A percentile compares a stretch with the other conserved stretches of the same genome.
Evolutionary conservation across 2,888 invertebrate species (phyloP).

Genomic region (Maniola hyperantus): DNA sequence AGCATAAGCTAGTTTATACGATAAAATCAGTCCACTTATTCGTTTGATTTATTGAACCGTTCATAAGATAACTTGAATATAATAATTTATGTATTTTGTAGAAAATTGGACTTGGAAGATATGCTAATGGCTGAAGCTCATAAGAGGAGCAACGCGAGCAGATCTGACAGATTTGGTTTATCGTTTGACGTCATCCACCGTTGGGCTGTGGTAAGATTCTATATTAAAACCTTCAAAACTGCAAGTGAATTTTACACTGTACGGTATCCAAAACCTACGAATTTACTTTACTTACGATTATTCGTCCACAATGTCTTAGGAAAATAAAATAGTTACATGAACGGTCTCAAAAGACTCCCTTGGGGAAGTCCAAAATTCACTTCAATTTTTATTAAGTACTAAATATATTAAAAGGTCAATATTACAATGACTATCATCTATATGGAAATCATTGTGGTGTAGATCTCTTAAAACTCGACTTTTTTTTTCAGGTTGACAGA

Average conservation of each 20-base stretch:
- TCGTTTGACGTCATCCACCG: conserved; percentile 36
- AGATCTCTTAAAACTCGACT: background rate
- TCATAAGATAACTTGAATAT: too few species aligned
- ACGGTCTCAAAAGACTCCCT: too few species aligned
- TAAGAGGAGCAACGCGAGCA: conserved; percentile 43
- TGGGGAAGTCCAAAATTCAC: too few species aligned
- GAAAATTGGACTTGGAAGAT: conserved; percentile 59
- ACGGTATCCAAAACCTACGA: background rate
- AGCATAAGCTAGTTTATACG: too few species aligned
- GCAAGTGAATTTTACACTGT: background rate
- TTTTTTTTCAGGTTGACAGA: conserved; percentile 57
- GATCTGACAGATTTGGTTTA: conserved; percentile 48
- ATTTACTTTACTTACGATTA: too few species aligned
- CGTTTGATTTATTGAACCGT: too few species aligned
- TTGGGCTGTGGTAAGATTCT: conserved; percentile 30
- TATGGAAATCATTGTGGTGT: background rate
- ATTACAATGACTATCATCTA: background rate
- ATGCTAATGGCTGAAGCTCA: conserved; percentile 45
- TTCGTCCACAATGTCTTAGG: too few species aligned
- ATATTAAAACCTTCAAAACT: background rate
- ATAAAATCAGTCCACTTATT: too few species aligned
- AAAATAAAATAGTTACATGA: too few species aligned
- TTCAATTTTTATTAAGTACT: too few species aligned
- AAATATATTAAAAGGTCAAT: too few species aligned
- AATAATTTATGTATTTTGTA: conserved; percentile 39